Evolutionary conservation across 2,797 vertebrate genomes (phyloP), one percentile per base, ranked within the genome.

Genomic region (Sebastes vulpes): DNA sequence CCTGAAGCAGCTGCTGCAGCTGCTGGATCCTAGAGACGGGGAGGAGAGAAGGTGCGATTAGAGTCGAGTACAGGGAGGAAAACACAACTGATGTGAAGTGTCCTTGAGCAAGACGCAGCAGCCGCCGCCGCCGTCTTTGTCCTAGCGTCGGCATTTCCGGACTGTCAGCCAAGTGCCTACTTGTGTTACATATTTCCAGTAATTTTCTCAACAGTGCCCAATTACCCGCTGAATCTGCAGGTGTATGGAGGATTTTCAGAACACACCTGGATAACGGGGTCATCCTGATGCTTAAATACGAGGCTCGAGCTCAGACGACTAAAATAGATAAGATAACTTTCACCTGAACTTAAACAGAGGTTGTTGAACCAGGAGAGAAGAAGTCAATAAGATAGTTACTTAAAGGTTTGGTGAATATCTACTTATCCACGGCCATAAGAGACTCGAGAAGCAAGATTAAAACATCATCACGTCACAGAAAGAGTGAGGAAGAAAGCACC

Each of bases 1-100:
- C 98, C 81, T 98, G 97, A 31, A 99, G 96, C 56, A 99, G 95
- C 89, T 98, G 97, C 90, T 97, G 98, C 64, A 99, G 92, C 85
- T 99, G 97, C 91, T 98, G 95, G 91, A 99, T 99, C 95, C 98
- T 99, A 84, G 48, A 88, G 75, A 11, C 14, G 23, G 10, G 31
- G 46, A 67, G 58, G 53, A 72, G 69, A 81, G 29, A 28, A 73
- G 14, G 20, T 35, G 21, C 59, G 25, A 68, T 90, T 71, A 87
- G 53, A 53, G 58, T 54, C 20, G 42, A 73, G 60, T 25, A 46
- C 52, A 64, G 28, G 16, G 25, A 54, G 9, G 42, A 56, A 65
- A 64, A 58, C 23, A 42, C 46, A 74, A 53, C 28, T n/a, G 74
- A 75, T 63, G 63, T 75, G 6, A 68, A 77, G 77, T 20, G 77